Evolutionary conservation across 2,797 vertebrate genomes (phyloP).

Genomic region (Lepilemur septentrionalis): DNA sequence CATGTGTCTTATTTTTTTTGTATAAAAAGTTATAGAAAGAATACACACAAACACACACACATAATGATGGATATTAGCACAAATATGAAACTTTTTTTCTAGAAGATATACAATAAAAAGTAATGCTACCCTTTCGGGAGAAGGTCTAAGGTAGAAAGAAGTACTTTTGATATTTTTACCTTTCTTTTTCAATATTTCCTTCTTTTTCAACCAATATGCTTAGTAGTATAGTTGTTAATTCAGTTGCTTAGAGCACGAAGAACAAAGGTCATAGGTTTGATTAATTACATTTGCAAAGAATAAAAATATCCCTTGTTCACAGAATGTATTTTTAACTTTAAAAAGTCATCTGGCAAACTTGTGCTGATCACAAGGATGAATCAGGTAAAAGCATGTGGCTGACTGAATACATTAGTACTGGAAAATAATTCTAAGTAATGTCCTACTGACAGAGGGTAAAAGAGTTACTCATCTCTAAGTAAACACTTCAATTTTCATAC

Average conservation of each 20-base stretch:
- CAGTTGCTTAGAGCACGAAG: neutral
- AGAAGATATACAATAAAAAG: constrained; percentile 26
- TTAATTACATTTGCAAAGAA: constrained; percentile 37
- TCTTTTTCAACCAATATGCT: constrained; percentile 2
- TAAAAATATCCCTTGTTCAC: constrained; percentile 1
- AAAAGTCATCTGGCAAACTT: constrained; percentile 58
- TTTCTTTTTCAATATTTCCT: neutral
- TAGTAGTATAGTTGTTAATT: constrained; percentile 42
- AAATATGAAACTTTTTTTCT: neutral
- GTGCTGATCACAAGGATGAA: constrained; percentile 8
- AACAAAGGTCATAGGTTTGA: constrained; percentile 37
- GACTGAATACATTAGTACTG: constrained; percentile 44
- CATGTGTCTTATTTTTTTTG: neutral
- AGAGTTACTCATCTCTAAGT: constrained; percentile 45
- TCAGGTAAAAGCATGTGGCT: constrained; percentile 50
- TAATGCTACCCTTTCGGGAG: neutral
- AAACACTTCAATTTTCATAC: constrained; percentile 42
- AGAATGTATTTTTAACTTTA: constrained; percentile 60
- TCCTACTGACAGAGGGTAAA: neutral
- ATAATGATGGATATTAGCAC: neutral
- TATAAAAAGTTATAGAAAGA: constrained; percentile 19
- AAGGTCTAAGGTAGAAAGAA: neutral
- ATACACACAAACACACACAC: neutral
- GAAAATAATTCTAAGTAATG: constrained; percentile 35
- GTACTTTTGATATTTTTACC: constrained; percentile 12